Conservation (phyloP, 2,888 invertebrate species). For the Phengaris alcon region DNA sequence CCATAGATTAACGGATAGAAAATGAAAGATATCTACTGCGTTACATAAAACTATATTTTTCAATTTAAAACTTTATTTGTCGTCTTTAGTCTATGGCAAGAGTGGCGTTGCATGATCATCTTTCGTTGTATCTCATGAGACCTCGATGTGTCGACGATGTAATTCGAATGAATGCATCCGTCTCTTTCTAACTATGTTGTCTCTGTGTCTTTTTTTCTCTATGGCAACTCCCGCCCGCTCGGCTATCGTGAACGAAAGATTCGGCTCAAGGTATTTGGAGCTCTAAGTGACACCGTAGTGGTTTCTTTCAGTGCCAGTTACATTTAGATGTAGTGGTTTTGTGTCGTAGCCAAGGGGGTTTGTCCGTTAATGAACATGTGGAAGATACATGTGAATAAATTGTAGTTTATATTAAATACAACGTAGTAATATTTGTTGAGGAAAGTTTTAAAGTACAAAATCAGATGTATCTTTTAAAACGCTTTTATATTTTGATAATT, state of each 20-base stretch:
- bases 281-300: conserved; percentile 58
- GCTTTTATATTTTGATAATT: not conserved
- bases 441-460: not conserved
- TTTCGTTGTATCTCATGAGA: conserved; percentile 45
- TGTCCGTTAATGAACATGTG: conserved; percentile 63
- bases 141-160: conserved; percentile 37
- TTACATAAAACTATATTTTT: too few relatives aligned
- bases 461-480: conserved; percentile 27
- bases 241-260: conserved; percentile 82
- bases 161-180: conserved; percentile 74
- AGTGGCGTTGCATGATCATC: conserved; percentile 53
- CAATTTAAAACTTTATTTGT: not conserved
- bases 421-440: not conserved
- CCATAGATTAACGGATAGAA: conserved; percentile 28
- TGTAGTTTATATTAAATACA: not conserved
- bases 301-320: conserved; percentile 66
- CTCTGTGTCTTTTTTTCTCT: conserved; percentile 84
- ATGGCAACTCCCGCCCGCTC: conserved; percentile 84
- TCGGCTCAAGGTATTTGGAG: conserved; percentile 68
- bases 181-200: conserved; percentile 81
- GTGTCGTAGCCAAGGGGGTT: conserved; percentile 79
- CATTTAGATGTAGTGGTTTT: conserved; percentile 64
- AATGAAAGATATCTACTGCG: not conserved
- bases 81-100: conserved; percentile 32
- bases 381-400: conserved; percentile 53